phyloP scores from a whole-genome alignment of 2,888 invertebrate species.

The Corythucha ciliata region DNA sequence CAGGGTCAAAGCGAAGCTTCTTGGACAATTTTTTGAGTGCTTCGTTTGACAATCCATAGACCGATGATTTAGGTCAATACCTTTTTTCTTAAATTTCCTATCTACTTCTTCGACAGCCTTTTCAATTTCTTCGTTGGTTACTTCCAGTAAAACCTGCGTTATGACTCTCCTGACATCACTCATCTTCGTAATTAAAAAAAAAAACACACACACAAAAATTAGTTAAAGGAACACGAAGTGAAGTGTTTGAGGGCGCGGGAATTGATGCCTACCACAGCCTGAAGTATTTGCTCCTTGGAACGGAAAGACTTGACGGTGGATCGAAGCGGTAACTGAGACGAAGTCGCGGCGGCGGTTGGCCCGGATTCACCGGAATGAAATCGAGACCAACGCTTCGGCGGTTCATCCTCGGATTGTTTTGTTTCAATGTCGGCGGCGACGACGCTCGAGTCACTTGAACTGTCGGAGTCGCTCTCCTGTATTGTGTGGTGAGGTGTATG shows the following conservation, averaged over 20 bases:
- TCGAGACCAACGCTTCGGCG: constrained; percentile 27
- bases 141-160: constrained; percentile 89
- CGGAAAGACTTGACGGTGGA: constrained; percentile 31
- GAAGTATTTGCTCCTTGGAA: constrained; percentile 51
- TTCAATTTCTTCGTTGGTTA: constrained; percentile 82
- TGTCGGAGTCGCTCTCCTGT: constrained; percentile 46
- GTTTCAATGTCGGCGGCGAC: constrained; percentile 38
- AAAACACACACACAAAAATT: too few species aligned
- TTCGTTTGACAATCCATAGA: too few species aligned
- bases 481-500: too few species aligned
- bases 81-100: constrained; percentile 56
- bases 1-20: too few species aligned
- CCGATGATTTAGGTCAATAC: constrained; percentile 27
- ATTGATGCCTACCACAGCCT: constrained; percentile 53
- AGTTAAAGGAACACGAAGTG: not conserved
- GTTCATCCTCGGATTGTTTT: constrained; percentile 1
- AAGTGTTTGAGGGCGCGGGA: not conserved
- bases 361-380: constrained; percentile 19
- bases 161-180: constrained; percentile 74
- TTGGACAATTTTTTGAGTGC: too few species aligned
- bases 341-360: too few species aligned
- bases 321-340: constrained; percentile 35
- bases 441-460: too few species aligned
- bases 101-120: constrained; percentile 78
- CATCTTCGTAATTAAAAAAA: too few species aligned